Percentiles rank a stretch among this genome's conserved stretches.
Conservation (phyloP, 1,140 invertebrate species). For the Chironomus tepperi region DNA sequence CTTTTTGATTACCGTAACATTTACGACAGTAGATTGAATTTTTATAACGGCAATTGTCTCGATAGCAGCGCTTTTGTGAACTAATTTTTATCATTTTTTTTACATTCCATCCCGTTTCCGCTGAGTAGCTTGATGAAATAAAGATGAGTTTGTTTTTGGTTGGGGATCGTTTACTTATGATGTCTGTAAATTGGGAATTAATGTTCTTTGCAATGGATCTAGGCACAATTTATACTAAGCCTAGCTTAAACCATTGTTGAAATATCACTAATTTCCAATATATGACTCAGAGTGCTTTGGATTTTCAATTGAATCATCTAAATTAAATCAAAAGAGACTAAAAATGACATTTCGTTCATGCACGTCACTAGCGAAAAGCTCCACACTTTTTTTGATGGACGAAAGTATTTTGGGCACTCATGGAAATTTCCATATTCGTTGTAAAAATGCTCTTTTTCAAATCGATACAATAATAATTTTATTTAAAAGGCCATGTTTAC, state of each 20-base stretch:
- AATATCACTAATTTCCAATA: too few species aligned
- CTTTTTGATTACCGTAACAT: too few species aligned
- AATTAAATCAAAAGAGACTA: too few species aligned
- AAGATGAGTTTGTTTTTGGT: not conserved
- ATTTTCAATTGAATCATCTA: too few species aligned
- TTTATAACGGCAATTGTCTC: conserved; percentile 2
- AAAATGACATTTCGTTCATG: not conserved
- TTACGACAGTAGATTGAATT: not conserved
- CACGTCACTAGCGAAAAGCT: not conserved
- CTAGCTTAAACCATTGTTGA: too few species aligned
- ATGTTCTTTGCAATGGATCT: too few species aligned
- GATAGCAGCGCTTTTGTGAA: not conserved
- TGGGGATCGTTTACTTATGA: not conserved
- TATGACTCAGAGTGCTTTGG: too few species aligned
- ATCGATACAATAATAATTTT: not conserved
- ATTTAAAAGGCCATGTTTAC: not conserved
- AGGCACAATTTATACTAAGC: too few species aligned
- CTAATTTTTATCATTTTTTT: conserved; percentile 6
- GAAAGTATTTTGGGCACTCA: too few species aligned
- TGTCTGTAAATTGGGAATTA: too few species aligned
- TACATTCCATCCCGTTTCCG: conserved; percentile 9
- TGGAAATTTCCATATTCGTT: too few species aligned
- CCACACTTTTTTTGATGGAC: not conserved
- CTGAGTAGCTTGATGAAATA: not conserved
- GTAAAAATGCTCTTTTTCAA: too few species aligned